These are phyloP conservation scores for Saturnia pavonia DNA, from an alignment of 2,888 invertebrate genomes.

Conservation along the genomic window DNA sequence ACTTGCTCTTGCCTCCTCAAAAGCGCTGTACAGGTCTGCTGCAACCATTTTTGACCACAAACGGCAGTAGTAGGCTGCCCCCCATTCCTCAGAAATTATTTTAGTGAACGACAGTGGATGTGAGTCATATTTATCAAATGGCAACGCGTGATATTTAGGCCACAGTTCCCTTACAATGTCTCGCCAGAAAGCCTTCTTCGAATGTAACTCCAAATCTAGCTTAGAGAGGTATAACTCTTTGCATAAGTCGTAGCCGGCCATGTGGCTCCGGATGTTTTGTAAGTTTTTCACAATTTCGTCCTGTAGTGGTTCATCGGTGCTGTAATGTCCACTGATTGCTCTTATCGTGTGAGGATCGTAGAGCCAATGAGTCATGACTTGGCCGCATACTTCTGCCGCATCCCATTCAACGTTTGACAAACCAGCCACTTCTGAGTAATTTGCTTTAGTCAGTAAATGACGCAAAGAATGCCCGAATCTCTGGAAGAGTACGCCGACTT, in stretches of 20 bases:
- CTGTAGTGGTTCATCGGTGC: constrained; percentile 87
- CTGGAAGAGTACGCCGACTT: constrained; percentile 89
- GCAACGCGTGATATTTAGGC: constrained; percentile 90
- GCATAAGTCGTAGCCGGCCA: constrained; percentile 91
- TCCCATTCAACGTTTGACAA: constrained; percentile 96
- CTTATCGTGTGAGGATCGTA: constrained; percentile 83
- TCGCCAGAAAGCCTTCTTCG: constrained; percentile 90
- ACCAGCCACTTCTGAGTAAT: constrained; percentile 92
- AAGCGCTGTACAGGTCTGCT: constrained; percentile 94
- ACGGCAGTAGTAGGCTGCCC: constrained; percentile 92
- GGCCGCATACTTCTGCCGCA: constrained; percentile 90
- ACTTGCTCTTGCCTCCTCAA: constrained; percentile 84
- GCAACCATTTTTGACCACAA: constrained; percentile 95
- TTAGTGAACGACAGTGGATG: constrained; percentile 93
- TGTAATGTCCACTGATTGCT: constrained; percentile 88
- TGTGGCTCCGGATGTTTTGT: constrained; percentile 84
- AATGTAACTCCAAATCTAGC: constrained; percentile 91
- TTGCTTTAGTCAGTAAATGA: constrained; percentile 90
- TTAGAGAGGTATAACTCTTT: constrained; percentile 90
- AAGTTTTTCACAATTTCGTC: constrained; percentile 84
- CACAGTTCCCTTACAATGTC: constrained; percentile 89
- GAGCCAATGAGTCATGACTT: constrained; percentile 92
- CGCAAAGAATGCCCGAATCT: constrained; percentile 95
- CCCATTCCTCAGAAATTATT: constrained; percentile 92
- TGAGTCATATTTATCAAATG: constrained; percentile 89